phyloP scores from a whole-genome alignment of 1,140 invertebrate genomes.

The Homalodisca vitripennis region DNA sequence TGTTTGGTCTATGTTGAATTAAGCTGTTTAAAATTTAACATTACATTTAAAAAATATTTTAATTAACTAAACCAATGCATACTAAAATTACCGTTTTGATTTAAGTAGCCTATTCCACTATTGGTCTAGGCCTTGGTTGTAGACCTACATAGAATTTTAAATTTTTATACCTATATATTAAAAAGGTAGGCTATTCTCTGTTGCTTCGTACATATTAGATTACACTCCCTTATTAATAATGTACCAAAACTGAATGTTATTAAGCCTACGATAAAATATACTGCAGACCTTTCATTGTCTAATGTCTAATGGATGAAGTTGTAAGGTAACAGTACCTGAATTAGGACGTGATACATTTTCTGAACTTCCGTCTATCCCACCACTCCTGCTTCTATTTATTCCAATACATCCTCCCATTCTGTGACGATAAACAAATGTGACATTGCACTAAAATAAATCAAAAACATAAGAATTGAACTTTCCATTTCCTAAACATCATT shows the following conservation, averaged over 20 bases:
- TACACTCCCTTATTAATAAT: not conserved
- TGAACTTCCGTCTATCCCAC: slow-evolving; percentile 71
- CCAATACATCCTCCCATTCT: slow-evolving; percentile 84
- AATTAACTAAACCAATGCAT: too few relatives aligned
- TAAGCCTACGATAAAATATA: not conserved
- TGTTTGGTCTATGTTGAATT: too few relatives aligned
- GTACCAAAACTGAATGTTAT: not conserved
- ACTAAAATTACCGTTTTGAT: too few relatives aligned
- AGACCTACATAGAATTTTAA: too few relatives aligned
- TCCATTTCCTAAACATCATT: slow-evolving; percentile 21
- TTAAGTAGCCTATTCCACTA: too few relatives aligned
- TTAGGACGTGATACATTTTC: slow-evolving; percentile 72
- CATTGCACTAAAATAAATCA: slow-evolving; percentile 49
- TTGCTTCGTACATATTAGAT: not conserved
- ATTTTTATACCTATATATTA: not conserved
- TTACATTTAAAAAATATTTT: too few relatives aligned
- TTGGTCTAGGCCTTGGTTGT: too few relatives aligned
- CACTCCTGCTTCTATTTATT: slow-evolving; percentile 73
- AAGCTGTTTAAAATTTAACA: too few relatives aligned
- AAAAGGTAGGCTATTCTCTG: not conserved
- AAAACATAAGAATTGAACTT: not conserved
- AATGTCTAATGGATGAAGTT: not conserved
- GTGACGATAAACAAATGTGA: slow-evolving; percentile 50
- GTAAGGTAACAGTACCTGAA: slow-evolving; percentile 57
- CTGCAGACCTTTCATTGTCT: not conserved